Evolutionary conservation across 2,113 vertebrate genomes (phyloP), one percentile per base, ranked within the genome.

Genomic region (Halichoeres trimaculatus): DNA sequence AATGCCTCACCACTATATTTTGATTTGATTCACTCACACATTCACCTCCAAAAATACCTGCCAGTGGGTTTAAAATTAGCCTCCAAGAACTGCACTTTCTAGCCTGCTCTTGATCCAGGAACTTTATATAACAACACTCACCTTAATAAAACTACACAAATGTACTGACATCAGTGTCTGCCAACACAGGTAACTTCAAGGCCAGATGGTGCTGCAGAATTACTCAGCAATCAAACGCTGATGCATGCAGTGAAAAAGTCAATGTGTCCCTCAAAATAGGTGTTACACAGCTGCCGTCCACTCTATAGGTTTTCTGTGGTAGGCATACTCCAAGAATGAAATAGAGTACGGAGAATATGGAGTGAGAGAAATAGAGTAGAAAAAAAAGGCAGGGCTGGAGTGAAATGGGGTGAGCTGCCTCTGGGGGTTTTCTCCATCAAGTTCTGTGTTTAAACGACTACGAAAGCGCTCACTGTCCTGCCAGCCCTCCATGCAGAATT

Each of bases 401-500:
- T 83, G 72, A 87, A 89, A 89, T 86, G 78, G 72, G 67, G 45
- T 87, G 81, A 91, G 60, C 22, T 72, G 83, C 66, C 86, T 73
- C 35, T 0, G 45, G 79, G 75, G 85, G 16, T 61, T 88, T 80
- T 79, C 76, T 68, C 70, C 36, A 63, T 87, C 78, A 81, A 85
- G 62, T 69, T 63, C 70, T 70, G 75, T 81, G 84, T 72, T 85
- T 87, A 87, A 88, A 88, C 69, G 77, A 82, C 65, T 83, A 78
- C 75, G 76, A 85, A 83, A 85, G 65, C 79, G 79, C 78, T 56
- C 3, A 24, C 53, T 14, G 19, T 74, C 70, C 53, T 51, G 35
- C 65, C 57, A 52, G 16, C 48, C 67, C 62, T 78, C 65, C 72
- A 76, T 17, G 58, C 54, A 74, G 74, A 84, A 75, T 71, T 83